Evolutionary conservation across 2,113 vertebrate species (phyloP).

Genomic region (Odocoileus hemionus): DNA sequence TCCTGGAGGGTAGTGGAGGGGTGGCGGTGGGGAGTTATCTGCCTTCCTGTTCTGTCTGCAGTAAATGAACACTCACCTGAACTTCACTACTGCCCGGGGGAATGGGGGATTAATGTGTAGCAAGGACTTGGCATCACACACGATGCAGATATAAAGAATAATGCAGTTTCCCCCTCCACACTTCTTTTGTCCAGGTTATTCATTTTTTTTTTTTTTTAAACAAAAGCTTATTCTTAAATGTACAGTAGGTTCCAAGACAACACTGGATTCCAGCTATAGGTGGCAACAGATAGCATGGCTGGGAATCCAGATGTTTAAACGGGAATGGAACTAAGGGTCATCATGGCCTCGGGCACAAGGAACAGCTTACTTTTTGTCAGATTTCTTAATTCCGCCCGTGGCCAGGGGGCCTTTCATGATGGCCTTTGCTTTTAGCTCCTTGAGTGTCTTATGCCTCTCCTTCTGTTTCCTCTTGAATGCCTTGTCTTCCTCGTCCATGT

Average conservation of each 20-base stretch:
- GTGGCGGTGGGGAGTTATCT: neutral
- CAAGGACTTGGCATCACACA: neutral
- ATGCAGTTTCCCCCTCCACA: accelerated
- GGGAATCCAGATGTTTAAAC: neutral
- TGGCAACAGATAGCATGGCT: neutral
- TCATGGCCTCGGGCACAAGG: accelerated
- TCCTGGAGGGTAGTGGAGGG: neutral
- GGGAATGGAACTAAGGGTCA: neutral
- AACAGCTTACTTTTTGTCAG: neutral
- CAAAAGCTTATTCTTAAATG: neutral
- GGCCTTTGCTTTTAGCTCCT: neutral
- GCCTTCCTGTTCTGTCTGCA: neutral
- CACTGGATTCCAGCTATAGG: neutral
- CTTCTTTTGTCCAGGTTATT: neutral
- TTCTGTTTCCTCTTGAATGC: neutral
- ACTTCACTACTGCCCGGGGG: accelerated
- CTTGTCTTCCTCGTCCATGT: neutral
- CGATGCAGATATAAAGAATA: neutral
- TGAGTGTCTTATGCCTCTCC: neutral
- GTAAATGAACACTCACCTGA: neutral
- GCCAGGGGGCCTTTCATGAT: accelerated
- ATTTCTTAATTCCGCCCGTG: neutral
- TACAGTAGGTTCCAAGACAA: neutral
- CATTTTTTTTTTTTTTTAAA: neutral
- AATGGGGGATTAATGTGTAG: accelerated